Evolutionary conservation across 2,113 vertebrate genomes (phyloP).

Genomic region (Polypterus senegalus): DNA sequence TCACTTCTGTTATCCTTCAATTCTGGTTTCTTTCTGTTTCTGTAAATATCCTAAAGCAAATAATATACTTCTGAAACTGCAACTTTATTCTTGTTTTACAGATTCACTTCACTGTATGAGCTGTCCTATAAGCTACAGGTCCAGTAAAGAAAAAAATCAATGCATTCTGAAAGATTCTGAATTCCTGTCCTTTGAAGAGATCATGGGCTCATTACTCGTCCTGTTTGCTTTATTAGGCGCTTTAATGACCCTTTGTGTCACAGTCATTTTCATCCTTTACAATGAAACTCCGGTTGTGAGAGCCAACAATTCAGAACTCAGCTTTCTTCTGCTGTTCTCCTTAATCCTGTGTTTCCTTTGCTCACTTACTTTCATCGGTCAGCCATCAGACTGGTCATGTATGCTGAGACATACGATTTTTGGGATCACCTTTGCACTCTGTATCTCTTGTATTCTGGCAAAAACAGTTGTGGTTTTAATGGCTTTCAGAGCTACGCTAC

Average conservation of each 20-base stretch:
- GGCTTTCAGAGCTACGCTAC: slow-evolving; percentile 3
- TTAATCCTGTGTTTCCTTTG: slow-evolving; percentile 3
- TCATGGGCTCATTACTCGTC: neutral
- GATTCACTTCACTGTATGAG: slow-evolving; percentile 1
- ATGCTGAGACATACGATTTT: slow-evolving; percentile 1
- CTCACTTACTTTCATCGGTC: slow-evolving; percentile 5
- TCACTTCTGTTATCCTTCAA: no score
- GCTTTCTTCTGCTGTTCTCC: slow-evolving; percentile 2
- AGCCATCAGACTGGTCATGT: slow-evolving; percentile 1
- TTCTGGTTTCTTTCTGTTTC: no score
- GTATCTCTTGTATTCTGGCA: slow-evolving; percentile 6
- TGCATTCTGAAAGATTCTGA: neutral
- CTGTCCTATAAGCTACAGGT: slow-evolving; percentile 1
- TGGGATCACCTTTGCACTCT: slow-evolving; percentile 5
- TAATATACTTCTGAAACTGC: no score
- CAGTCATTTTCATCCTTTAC: neutral
- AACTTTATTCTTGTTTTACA: neutral
- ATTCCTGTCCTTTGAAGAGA: slow-evolving; percentile 1
- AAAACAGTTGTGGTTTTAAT: slow-evolving; percentile 7
- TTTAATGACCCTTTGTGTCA: neutral
- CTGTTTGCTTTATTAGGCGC: neutral
- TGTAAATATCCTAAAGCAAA: no score
- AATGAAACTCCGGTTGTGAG: neutral
- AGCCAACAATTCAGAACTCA: slow-evolving; percentile 3
- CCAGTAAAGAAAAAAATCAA: neutral